Evolutionary conservation across 2,888 invertebrate species (phyloP).

Genomic region (Liposcelis brunnea): DNA sequence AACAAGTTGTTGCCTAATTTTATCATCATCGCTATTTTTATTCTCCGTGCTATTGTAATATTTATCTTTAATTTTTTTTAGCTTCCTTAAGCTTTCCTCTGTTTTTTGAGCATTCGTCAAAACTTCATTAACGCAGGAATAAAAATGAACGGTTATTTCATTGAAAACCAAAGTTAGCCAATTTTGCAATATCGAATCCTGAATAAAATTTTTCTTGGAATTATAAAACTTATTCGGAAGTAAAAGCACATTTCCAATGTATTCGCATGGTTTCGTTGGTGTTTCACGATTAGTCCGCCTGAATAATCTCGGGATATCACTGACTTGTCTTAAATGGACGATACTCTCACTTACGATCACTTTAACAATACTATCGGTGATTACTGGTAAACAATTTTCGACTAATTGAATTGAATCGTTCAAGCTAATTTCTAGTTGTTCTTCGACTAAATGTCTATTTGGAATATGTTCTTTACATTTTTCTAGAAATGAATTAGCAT

Average conservation of each 20-base stretch:
- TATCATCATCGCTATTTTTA: slow-evolving; percentile 71
- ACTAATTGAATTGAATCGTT: slow-evolving; percentile 12
- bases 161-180: slow-evolving; percentile 24
- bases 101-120: slow-evolving; percentile 86
- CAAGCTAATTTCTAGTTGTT: slow-evolving; percentile 11
- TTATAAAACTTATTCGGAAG: slow-evolving; percentile 40
- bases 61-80: slow-evolving; percentile 67
- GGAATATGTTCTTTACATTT: neutral
- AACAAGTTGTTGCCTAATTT: slow-evolving; percentile 77
- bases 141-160: neutral
- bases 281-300: slow-evolving; percentile 78
- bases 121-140: slow-evolving; percentile 59
- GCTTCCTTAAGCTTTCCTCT: slow-evolving; percentile 77
- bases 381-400: slow-evolving; percentile 18
- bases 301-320: slow-evolving; percentile 83
- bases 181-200: slow-evolving; percentile 24
- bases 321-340: slow-evolving; percentile 58
- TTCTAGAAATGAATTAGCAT: neutral
- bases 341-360: slow-evolving; percentile 31
- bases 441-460: slow-evolving; percentile 11
- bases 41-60: slow-evolving; percentile 30
- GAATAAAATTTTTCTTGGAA: slow-evolving; percentile 19
- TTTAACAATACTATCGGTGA: slow-evolving; percentile 26
- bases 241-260: slow-evolving; percentile 48
- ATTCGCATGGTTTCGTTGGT: slow-evolving; percentile 63